Evolutionary conservation across 2,797 vertebrate species (phyloP), one percentile per base, ranked within the genome.

Genomic region (Peromyscus aztecus): DNA sequence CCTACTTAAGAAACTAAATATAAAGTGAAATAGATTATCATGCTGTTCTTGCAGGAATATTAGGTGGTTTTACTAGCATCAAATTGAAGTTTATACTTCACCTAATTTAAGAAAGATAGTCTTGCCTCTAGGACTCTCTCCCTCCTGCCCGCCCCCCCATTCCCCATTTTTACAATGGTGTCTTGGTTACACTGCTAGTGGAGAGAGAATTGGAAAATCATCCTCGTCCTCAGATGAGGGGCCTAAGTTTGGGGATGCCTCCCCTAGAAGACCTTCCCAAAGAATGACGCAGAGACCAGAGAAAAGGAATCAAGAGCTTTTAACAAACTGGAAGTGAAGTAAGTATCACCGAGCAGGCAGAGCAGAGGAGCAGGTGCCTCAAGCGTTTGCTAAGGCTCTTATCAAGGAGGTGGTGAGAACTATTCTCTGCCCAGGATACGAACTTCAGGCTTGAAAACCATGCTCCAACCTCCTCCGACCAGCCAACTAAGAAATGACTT

Each of bases 1-100:
- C 49, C 13, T 69, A 83, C 24, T 80, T 23, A 59, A 55, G 6
- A 89, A 93, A 89, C 8, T 67, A 87, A 75, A 73, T 89, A 2
- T 57, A 82, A 93, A 82, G 63, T 78, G 52, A 89, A 88, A 61
- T n/a, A 67, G 43, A 71, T 55, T 52, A 52, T 6, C 59, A 11
- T 65, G 49, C 12, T 57, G 2, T 65, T 90, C 52, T 17, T 80
- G 6, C 9, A 92, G 59, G 43, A 83, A 78, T 78, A 94, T 82
- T 77, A 83, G 24, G 57, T 82, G 67, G 4, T 59, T 59, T 92
- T 40, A 88, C 43, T 19, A 69, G 52, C 55, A 69, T 84, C 63
- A 90, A 73, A 90, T 57, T 24, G 31, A 78, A 24, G 21, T 59
- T 85, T 5, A 89, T 6, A 84, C 84, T 85, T 93, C 24, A 88